These are phyloP conservation scores for Poecilia velifera DNA, from an alignment of 2,797 vertebrate species.

Conservation along the genomic window DNA sequence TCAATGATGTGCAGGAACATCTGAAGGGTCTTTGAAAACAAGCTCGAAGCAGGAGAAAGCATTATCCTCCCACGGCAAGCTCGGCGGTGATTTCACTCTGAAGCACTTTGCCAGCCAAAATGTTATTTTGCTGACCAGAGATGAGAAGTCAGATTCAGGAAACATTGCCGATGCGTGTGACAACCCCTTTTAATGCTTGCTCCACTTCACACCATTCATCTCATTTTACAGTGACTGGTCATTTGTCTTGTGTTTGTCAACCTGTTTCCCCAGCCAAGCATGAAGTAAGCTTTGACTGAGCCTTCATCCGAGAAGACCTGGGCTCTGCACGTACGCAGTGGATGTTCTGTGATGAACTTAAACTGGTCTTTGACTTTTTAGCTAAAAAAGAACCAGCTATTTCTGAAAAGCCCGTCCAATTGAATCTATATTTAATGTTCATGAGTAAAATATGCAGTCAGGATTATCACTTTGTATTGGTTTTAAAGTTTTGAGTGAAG, in stretches of 20 bases:
- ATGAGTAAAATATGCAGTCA: neutral
- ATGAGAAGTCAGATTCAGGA: constrained; percentile 50
- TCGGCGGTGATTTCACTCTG: constrained; percentile 56
- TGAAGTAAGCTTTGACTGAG: constrained; percentile 51
- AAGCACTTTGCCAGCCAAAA: constrained; percentile 41
- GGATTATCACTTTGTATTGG: neutral
- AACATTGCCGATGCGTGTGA: constrained; percentile 61
- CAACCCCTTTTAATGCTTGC: constrained; percentile 55
- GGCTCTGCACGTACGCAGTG: constrained; percentile 57
- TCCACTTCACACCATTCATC: constrained; percentile 67
- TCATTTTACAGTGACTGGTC: constrained; percentile 72
- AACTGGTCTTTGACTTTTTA: constrained; percentile 7
- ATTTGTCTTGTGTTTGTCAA: constrained; percentile 75
- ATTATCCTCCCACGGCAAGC: constrained; percentile 31
- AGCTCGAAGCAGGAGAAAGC: constrained; percentile 38
- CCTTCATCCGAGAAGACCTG: constrained; percentile 23
- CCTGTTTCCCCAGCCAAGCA: constrained; percentile 65
- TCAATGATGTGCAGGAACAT: constrained; percentile 6
- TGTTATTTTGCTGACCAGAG: constrained; percentile 50
- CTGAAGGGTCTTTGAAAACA: constrained; percentile 20
- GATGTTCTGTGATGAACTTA: constrained; percentile 17
- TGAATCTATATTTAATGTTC: neutral
- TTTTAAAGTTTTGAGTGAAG: neutral
- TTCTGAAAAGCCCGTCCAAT: neutral
- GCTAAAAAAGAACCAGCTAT: neutral